Conservation (phyloP, 2,797 vertebrate genomes). For the Peromyscus melanophrys region DNA sequence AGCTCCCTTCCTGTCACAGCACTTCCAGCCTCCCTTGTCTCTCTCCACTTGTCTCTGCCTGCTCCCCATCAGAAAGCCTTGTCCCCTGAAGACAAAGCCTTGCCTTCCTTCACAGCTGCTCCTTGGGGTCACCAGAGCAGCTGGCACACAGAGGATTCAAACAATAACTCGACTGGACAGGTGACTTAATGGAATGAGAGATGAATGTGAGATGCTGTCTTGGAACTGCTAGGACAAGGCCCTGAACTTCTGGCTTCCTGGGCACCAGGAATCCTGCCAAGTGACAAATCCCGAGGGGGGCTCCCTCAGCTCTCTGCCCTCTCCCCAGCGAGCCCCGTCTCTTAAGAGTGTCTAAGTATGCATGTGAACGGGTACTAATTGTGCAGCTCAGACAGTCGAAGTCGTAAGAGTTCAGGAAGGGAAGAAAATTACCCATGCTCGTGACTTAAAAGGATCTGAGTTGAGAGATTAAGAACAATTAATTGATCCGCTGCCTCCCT, state of each 20-base stretch:
- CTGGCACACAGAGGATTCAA: background rate
- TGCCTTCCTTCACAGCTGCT: background rate
- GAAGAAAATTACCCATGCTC: slow-evolving; percentile 67
- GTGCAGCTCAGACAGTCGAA: slow-evolving; percentile 41
- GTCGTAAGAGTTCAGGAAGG: slow-evolving; percentile 47
- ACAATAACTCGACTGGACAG: background rate
- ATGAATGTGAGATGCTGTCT: background rate
- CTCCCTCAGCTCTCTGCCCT: background rate
- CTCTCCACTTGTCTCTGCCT: background rate
- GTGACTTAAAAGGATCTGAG: slow-evolving; percentile 68
- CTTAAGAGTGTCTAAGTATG: background rate
- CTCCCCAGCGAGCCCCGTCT: background rate
- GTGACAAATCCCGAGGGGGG: slow-evolving; percentile 14
- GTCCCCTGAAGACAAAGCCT: background rate
- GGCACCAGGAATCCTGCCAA: slow-evolving; percentile 53
- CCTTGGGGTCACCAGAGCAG: background rate
- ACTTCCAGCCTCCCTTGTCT: background rate
- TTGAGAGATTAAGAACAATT: slow-evolving; percentile 71
- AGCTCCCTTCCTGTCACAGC: background rate
- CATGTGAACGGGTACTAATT: background rate
- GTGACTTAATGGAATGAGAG: background rate
- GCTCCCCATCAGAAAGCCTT: background rate
- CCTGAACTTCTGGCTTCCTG: background rate
- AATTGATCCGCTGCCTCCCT: slow-evolving; percentile 58
- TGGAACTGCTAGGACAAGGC: background rate